Evolutionary conservation across 2,113 vertebrate species (phyloP).

Genomic region (Cinclus mexicanus): DNA sequence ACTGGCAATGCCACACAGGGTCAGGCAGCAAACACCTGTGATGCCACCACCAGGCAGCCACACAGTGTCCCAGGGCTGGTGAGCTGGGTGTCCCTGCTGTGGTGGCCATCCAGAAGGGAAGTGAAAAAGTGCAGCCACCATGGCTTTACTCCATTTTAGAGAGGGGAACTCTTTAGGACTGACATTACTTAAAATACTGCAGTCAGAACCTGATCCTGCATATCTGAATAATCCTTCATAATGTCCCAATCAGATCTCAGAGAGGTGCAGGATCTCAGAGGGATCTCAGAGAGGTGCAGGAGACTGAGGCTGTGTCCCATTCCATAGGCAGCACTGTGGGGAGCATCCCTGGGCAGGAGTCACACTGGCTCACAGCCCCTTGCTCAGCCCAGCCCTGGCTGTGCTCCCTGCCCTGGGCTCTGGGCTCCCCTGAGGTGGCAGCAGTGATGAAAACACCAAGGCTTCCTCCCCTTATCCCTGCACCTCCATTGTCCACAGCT

Average conservation of each 20-base stretch:
- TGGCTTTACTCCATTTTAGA: neutral
- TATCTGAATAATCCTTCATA: neutral
- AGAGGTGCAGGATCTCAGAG: neutral
- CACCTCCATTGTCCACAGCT: neutral
- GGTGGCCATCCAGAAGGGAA: neutral
- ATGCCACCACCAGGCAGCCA: neutral
- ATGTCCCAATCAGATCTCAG: neutral
- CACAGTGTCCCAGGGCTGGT: neutral
- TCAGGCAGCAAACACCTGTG: neutral
- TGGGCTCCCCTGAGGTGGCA: neutral
- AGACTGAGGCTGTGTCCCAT: neutral
- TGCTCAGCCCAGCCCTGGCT: neutral
- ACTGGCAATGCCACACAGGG: neutral
- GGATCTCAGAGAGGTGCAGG: neutral
- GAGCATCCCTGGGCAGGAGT: neutral
- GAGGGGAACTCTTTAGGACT: neutral
- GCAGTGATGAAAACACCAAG: rapidly evolving
- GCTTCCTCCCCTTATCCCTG: neutral
- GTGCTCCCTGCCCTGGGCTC: neutral
- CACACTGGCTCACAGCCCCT: rapidly evolving
- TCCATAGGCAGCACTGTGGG: neutral
- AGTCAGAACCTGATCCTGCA: neutral
- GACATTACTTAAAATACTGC: neutral
- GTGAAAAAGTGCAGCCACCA: neutral
- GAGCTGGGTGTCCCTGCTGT: rapidly evolving